These are phyloP conservation scores for Physocephala rufipes DNA, from an alignment of 2,888 invertebrate species.

Conservation along the genomic window DNA sequence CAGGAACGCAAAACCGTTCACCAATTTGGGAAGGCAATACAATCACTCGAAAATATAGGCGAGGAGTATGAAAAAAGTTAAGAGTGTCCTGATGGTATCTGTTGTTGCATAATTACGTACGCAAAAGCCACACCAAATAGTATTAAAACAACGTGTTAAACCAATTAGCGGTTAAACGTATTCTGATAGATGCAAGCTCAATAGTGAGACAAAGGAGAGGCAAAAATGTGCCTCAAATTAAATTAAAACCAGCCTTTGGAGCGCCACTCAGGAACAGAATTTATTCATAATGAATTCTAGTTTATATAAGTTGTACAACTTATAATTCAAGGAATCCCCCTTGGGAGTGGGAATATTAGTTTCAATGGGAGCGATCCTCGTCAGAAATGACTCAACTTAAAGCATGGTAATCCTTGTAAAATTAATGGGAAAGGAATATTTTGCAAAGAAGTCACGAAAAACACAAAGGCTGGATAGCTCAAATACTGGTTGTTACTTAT, in stretches of 20 bases:
- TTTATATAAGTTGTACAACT: no score
- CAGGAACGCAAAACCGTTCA: neutral
- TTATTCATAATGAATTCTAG: no score
- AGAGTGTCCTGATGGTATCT: neutral
- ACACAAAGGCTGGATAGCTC: no score
- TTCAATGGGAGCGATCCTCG: no score
- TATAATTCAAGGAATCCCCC: no score
- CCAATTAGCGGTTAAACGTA: constrained; percentile 10
- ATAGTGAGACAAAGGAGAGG: neutral
- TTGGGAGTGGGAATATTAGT: no score
- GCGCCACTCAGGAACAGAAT: no score
- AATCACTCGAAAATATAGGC: neutral
- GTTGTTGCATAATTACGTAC: neutral
- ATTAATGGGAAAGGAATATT: no score
- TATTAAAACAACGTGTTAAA: constrained; percentile 32
- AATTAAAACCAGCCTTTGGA: neutral
- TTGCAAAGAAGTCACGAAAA: no score
- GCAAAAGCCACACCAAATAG: constrained; percentile 19
- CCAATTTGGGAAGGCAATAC: neutral
- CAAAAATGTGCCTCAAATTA: neutral
- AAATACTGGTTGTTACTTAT: no score
- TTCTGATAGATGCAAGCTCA: neutral
- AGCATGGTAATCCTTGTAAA: no score
- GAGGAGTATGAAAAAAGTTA: neutral
- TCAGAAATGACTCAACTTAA: no score